Evolutionary conservation across 2,113 vertebrate genomes (phyloP).

Genomic region (Verasper variegatus): DNA sequence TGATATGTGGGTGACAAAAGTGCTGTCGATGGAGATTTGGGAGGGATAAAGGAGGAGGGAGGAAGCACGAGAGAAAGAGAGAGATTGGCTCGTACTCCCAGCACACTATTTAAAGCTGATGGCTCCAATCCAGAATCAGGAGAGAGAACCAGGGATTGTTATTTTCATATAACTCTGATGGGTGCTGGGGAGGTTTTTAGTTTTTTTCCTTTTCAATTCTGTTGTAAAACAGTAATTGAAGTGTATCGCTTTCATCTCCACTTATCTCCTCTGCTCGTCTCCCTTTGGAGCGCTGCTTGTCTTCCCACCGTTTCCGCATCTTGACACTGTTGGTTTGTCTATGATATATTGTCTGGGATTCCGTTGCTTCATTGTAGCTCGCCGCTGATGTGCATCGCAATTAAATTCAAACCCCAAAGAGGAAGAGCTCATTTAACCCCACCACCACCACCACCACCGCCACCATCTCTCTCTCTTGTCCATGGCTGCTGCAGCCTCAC

Average conservation of each 20-base stretch:
- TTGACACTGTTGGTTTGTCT: slow-evolving; percentile 72
- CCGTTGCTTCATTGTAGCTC: slow-evolving; percentile 63
- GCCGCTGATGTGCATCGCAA: slow-evolving; percentile 73
- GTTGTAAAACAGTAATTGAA: slow-evolving; percentile 75
- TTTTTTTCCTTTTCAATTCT: slow-evolving; percentile 64
- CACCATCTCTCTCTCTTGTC: background rate
- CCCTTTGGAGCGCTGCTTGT: slow-evolving; percentile 64
- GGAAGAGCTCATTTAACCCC: slow-evolving; percentile 29
- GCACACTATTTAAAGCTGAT: slow-evolving; percentile 64
- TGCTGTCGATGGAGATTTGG: slow-evolving; percentile 62
- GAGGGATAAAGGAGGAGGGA: slow-evolving; percentile 24
- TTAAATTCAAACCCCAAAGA: slow-evolving; percentile 76
- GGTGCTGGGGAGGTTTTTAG: slow-evolving; percentile 49
- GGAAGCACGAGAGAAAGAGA: slow-evolving; percentile 1
- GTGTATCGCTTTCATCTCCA: slow-evolving; percentile 73
- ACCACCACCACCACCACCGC: background rate
- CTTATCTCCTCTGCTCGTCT: slow-evolving; percentile 69
- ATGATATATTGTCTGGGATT: slow-evolving; percentile 73
- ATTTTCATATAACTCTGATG: slow-evolving; percentile 60
- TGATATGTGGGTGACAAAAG: slow-evolving; percentile 71
- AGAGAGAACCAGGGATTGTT: slow-evolving; percentile 49
- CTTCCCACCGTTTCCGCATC: slow-evolving; percentile 50
- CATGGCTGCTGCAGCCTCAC: slow-evolving; percentile 23
- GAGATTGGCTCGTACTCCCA: slow-evolving; percentile 29
- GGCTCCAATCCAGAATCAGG: slow-evolving; percentile 57